phyloP scores from a whole-genome alignment of 2,888 invertebrate species.

The Volucella zonaria region DNA sequence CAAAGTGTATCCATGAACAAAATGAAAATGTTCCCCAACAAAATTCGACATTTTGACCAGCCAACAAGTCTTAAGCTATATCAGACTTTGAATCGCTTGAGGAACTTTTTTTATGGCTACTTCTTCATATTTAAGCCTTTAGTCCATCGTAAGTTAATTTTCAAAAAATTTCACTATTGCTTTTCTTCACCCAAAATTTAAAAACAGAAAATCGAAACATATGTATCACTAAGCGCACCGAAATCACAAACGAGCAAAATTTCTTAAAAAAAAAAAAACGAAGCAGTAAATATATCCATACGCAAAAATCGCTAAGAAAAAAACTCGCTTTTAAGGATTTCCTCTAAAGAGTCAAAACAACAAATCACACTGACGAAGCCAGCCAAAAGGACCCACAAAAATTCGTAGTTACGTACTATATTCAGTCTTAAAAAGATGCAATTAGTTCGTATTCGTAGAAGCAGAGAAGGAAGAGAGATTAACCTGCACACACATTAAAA shows the following conservation, averaged over 20 bases:
- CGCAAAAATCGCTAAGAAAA: background rate
- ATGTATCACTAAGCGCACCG: background rate
- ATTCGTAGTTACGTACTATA: constrained; percentile 5
- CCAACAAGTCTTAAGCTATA: background rate
- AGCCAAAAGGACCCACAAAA: constrained; percentile 43
- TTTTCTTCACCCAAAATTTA: background rate
- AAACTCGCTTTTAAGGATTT: constrained; percentile 6
- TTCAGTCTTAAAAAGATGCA: constrained; percentile 56
- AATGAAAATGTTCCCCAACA: too few species aligned
- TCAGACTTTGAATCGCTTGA: too few species aligned
- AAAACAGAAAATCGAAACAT: background rate
- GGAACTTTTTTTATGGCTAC: background rate
- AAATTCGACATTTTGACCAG: too few species aligned
- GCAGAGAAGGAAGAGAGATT: constrained; percentile 68
- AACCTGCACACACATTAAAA: constrained; percentile 30
- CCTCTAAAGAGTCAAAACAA: background rate
- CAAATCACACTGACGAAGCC: constrained; percentile 29
- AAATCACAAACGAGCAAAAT: background rate
- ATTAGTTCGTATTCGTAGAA: constrained; percentile 75
- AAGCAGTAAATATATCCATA: background rate
- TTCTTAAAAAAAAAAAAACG: background rate
- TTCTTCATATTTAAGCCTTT: background rate
- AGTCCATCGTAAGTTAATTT: constrained; percentile 24
- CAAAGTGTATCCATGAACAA: too few species aligned
- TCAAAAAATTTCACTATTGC: constrained; percentile 14